Base-by-base conservation (phyloP, 2,888 invertebrate genomes). In the Ennomos quercinarius region DNA sequence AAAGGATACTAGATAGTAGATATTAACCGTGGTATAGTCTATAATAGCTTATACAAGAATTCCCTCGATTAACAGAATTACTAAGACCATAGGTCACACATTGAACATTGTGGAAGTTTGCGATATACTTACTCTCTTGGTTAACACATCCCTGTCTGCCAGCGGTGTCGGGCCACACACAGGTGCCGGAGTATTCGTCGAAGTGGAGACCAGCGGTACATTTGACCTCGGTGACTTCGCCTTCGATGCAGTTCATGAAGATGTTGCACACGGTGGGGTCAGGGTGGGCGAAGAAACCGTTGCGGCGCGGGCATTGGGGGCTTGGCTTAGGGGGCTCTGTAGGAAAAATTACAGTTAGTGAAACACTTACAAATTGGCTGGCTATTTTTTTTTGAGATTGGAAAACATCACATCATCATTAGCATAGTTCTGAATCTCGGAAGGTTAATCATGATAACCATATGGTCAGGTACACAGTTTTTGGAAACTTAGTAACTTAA, bases 281-380 rank as follows among this genome's bases (percentile, higher is more conserved):
- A 9, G 97, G 97, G 93, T 98, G 97, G 41, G 97, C 96, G 88
- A 98, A 98, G 95, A 97, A 97, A 46, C 98, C 98, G 86, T 98
- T 97, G 74, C 95, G 95, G 66, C 98, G 94, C 13, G 97, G 97
- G 81, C 98, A 98, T 66, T 94, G 93, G 44, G 91, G 87, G 77
- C 89, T 95, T 9, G 95, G 90, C 75, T 95, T 95, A 55, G 98
- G 95, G 58, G 96, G 95, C 89, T 98, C 97, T 98, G 90, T 47
- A 41, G 56, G 57, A 59, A n/a, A 59, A 42, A 43, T 10, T 6
- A 13, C 9, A 12, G 10, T 8, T 8, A 27, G 10, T 39, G 10
- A 50, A 42, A 12, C 27, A 6, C 27, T 27, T 0, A 27, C 3
- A 27, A 2, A 27, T 27, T 27, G 27, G 6, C 27, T 27, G 3